Percentiles rank a stretch among this genome's conserved stretches.
Conservation (phyloP, 2,888 invertebrate species). For the Cephus spinipes region DNA sequence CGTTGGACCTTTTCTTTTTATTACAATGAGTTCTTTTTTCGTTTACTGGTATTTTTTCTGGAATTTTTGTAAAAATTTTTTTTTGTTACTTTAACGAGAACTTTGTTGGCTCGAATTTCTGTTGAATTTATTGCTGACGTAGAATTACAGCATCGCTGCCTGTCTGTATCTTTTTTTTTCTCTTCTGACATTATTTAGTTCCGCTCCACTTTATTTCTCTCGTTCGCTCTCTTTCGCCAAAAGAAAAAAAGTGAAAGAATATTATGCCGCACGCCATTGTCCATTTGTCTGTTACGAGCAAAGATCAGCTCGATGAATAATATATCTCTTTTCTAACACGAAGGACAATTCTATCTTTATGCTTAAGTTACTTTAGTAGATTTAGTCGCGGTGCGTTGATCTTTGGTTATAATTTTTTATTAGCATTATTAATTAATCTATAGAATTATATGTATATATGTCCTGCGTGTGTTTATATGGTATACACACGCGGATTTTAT, state of each 20-base stretch:
- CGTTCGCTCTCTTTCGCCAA: no score
- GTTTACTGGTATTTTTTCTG: slow-evolving; percentile 29
- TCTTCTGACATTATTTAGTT: no score
- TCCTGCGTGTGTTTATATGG: no score
- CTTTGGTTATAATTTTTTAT: slow-evolving; percentile 16
- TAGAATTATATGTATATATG: no score
- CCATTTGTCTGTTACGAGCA: no score
- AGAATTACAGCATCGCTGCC: no score
- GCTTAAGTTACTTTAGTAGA: slow-evolving; percentile 20
- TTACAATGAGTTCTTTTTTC: slow-evolving; percentile 22
- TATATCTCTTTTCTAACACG: slow-evolving; percentile 59
- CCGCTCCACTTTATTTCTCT: no score
- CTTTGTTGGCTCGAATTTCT: no score
- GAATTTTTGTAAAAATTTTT: slow-evolving; percentile 23
- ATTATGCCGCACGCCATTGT: no score
- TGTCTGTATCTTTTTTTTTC: no score
- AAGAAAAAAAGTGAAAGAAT: background rate
- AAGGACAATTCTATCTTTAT: slow-evolving; percentile 16
- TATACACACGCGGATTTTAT: no score
- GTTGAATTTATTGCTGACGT: no score
- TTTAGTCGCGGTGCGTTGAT: slow-evolving; percentile 21
- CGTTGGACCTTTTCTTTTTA: slow-evolving; percentile 4
- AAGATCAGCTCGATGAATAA: slow-evolving; percentile 27
- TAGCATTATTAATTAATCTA: slow-evolving; percentile 18
- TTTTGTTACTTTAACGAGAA: slow-evolving; percentile 10